Base-by-base conservation (phyloP, 1,140 invertebrate species). In the Pogonus chalceus region DNA sequence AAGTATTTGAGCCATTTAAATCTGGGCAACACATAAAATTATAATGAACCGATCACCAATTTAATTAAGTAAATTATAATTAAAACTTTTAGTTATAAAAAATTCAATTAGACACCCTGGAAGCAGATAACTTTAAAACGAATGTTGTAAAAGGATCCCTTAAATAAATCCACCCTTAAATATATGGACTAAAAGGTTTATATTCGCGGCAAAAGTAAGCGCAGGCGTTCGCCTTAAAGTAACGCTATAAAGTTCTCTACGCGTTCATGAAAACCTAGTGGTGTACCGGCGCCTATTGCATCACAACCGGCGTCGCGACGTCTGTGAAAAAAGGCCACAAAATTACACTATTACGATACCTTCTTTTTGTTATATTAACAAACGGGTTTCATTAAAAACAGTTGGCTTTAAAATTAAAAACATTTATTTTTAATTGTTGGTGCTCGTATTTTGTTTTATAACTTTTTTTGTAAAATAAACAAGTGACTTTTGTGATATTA, bases 171-270 rank as follows among this genome's bases (percentile, higher is more conserved):
- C 14, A 7, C 4, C 26, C 26, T 7, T 31, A 31, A 31, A 14
- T 31, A 31, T 14, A 31, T 14, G 26, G 4, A 7, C 4, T 14
- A 31, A 7, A 7, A 14, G 26, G 26, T 7, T 14, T 4, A 31
- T 31, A 7, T 7, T 31, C 26, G 26, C 14, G 4, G 4, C 4
- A 4, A 31, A 14, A n/a, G n/a, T n/a, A 16, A 18, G 37, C 37
- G 37, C 37, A 43, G 18, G 37, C 37, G 37, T 43, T 43, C 18
- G 37, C 9, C 37, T 43, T 43, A 43, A 43, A 18, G 37, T 43
- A 4, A 43, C 37, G 9, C 9, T 43, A 43, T 43, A 43, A 43
- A 43, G 7, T 43, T 43, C 7, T 10, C 37, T 7, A 12, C 37
- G 37, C 37, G 4, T 43, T 43, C 3, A 12, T 4, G 3, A 4